Conservation (phyloP, 2,113 vertebrate genomes). For the Tetrao urogallus region DNA sequence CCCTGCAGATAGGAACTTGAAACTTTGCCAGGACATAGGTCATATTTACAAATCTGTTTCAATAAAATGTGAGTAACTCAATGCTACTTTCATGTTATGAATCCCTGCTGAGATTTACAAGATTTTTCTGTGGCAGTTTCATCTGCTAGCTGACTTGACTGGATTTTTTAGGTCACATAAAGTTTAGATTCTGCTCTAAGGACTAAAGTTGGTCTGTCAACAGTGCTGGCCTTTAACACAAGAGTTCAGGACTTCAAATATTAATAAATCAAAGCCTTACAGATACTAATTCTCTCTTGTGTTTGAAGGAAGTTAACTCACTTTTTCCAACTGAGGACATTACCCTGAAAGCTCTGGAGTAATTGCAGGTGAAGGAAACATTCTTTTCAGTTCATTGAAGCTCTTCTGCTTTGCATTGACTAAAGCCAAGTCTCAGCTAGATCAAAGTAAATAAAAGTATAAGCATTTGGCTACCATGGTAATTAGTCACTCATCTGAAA, state of each 20-base stretch:
- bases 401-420: background rate
- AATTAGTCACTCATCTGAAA: background rate
- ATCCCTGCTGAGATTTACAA: background rate
- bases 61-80: background rate
- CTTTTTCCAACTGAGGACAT: background rate
- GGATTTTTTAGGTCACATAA: background rate
- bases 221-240: background rate
- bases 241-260: background rate
- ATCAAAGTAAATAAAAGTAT: background rate
- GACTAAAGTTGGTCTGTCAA: background rate
- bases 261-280: constrained; percentile 7
- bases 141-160: background rate
- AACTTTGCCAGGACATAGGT: background rate
- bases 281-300: background rate
- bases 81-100: background rate
- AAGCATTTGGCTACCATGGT: background rate
- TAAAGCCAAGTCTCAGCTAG: background rate
- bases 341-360: background rate
- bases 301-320: background rate
- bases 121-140: background rate
- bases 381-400: background rate
- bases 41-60: background rate
- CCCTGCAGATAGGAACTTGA: background rate
- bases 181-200: background rate
- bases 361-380: background rate